Percentiles rank a stretch among this genome's conserved stretches.
Conservation (phyloP, 23 tunicate genomes). For the Styela clava region DNA sequence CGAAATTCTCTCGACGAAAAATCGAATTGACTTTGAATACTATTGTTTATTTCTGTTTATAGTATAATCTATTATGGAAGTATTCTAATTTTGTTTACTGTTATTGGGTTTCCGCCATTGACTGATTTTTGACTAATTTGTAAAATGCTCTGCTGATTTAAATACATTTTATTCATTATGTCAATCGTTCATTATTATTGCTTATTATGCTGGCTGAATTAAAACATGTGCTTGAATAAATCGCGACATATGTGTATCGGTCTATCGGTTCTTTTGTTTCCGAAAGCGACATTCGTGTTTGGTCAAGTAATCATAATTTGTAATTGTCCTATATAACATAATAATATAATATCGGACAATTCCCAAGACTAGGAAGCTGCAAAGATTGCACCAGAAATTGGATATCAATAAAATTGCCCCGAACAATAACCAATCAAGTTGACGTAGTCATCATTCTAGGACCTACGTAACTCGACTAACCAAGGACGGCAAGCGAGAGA, state of each 20-base stretch:
- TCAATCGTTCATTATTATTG: neutral
- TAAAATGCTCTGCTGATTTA: too few species aligned
- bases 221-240: neutral
- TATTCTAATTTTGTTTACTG: too few species aligned
- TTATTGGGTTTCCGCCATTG: too few species aligned
- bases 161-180: too few species aligned
- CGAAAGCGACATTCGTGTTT: neutral
- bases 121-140: too few species aligned
- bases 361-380: slow-evolving; percentile 1
- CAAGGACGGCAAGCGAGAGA: neutral
- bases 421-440: slow-evolving; percentile 1
- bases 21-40: too few species aligned
- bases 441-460: neutral
- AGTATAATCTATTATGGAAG: too few species aligned
- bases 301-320: slow-evolving; percentile 13
- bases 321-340: slow-evolving; percentile 2
- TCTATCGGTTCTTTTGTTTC: neutral
- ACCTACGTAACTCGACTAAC: neutral
- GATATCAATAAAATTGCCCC: slow-evolving; percentile 8
- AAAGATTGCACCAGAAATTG: neutral
- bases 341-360: slow-evolving; percentile 12
- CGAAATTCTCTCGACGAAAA: too few species aligned
- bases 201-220: neutral
- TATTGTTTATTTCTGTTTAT: too few species aligned
- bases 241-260: neutral